A percentile compares a stretch with the other conserved stretches of the same genome.
Conservation (phyloP, 2,888 invertebrate species). For the Drosophila neonasuta region DNA sequence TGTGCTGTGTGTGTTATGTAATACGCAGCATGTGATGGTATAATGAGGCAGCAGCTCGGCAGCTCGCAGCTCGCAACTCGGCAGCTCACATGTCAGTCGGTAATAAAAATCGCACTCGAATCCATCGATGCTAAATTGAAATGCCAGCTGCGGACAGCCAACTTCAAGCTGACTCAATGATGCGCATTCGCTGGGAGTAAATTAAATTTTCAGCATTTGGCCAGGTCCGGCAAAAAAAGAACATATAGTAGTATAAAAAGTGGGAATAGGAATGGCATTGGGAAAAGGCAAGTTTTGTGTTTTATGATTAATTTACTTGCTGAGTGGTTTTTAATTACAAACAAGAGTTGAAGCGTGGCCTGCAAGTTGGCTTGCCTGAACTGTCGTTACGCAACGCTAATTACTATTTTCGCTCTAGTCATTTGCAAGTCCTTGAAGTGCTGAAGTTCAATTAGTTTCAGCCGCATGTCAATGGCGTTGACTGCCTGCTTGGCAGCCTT, state of each 20-base stretch:
- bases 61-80: neutral
- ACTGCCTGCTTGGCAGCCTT: slow-evolving; percentile 46
- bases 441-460: slow-evolving; percentile 74
- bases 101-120: slow-evolving; percentile 48
- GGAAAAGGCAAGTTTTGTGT: slow-evolving; percentile 56
- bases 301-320: slow-evolving; percentile 77
- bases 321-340: slow-evolving; percentile 77
- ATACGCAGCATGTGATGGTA: slow-evolving; percentile 12
- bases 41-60: slow-evolving; percentile 32
- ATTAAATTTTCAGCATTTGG: slow-evolving; percentile 52
- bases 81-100: slow-evolving; percentile 53
- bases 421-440: slow-evolving; percentile 77
- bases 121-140: slow-evolving; percentile 32
- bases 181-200: slow-evolving; percentile 25
- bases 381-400: slow-evolving; percentile 76
- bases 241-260: slow-evolving; percentile 2
- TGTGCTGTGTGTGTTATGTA: slow-evolving; percentile 32
- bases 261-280: slow-evolving; percentile 19
- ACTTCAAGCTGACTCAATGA: slow-evolving; percentile 8
- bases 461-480: slow-evolving; percentile 72
- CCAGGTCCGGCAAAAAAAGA: neutral
- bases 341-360: slow-evolving; percentile 68
- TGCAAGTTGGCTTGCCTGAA: slow-evolving; percentile 35
- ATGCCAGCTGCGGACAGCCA: slow-evolving; percentile 25
- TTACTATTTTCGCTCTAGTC: slow-evolving; percentile 77